Conservation (phyloP, 2,797 vertebrate genomes). For the Synaphobranchus kaupii region DNA sequence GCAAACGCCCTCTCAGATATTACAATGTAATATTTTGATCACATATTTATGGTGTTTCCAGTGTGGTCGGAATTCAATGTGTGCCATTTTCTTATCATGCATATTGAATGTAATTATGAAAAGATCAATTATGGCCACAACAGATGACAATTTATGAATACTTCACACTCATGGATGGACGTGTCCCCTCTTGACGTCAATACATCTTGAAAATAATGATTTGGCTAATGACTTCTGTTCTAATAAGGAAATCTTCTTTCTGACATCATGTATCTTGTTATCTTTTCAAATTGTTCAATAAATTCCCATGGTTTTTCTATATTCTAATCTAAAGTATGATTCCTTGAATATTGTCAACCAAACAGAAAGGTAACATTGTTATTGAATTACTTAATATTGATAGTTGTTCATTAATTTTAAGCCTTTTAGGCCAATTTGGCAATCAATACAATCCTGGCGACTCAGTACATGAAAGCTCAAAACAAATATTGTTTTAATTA, state of each 20-base stretch:
- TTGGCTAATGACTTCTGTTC: neutral
- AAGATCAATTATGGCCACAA: neutral
- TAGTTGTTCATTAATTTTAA: no score
- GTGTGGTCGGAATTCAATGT: no score
- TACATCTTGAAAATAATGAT: neutral
- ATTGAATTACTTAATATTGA: no score
- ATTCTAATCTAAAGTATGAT: neutral
- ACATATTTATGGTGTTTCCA: neutral
- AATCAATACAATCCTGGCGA: no score
- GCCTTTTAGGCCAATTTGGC: no score
- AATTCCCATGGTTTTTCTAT: neutral
- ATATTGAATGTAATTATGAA: neutral
- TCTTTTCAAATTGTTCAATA: neutral
- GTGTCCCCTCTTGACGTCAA: slow-evolving; percentile 11
- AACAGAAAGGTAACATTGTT: no score
- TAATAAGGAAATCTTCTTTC: neutral
- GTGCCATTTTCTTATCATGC: neutral
- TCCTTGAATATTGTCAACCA: neutral
- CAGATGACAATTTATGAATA: slow-evolving; percentile 18
- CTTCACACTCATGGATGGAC: neutral
- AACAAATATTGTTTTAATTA: no score
- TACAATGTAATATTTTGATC: neutral
- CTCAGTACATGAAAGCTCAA: no score
- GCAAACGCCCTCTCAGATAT: neutral
- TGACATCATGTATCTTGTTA: neutral